Conservation (phyloP, 2,797 vertebrate genomes). For the Peromyscus aztecus region DNA sequence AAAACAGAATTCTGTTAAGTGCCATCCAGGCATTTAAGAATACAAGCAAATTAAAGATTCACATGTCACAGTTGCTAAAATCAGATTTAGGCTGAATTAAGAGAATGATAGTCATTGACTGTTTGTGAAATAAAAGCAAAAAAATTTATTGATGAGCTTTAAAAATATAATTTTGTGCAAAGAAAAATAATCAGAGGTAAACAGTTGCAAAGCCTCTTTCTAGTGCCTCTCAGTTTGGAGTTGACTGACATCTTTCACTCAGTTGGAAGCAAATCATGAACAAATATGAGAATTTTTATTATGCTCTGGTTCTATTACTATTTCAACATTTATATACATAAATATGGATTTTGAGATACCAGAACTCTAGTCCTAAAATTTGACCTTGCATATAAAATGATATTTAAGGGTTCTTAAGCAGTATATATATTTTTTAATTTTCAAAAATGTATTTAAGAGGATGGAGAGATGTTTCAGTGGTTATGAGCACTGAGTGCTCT, state of each 20-base stretch:
- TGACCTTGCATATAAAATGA: background rate
- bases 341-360: background rate
- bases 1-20: background rate
- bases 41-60: conserved; percentile 26
- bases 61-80: background rate
- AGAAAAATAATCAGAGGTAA: conserved; percentile 24
- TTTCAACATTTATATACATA: background rate
- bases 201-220: background rate
- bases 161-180: background rate
- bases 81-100: conserved; percentile 38
- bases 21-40: background rate
- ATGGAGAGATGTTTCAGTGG: background rate
- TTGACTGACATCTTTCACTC: background rate
- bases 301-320: background rate
- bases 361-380: background rate
- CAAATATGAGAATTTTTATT: background rate
- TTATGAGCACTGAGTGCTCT: background rate
- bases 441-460: background rate
- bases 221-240: background rate
- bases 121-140: background rate
- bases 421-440: background rate
- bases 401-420: background rate
- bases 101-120: background rate
- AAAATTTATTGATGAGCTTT: background rate
- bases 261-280: background rate